Evolutionary conservation across 2,888 invertebrate species (phyloP), one percentile per base, ranked within the genome.

Genomic region (Blastobasis adustella): DNA sequence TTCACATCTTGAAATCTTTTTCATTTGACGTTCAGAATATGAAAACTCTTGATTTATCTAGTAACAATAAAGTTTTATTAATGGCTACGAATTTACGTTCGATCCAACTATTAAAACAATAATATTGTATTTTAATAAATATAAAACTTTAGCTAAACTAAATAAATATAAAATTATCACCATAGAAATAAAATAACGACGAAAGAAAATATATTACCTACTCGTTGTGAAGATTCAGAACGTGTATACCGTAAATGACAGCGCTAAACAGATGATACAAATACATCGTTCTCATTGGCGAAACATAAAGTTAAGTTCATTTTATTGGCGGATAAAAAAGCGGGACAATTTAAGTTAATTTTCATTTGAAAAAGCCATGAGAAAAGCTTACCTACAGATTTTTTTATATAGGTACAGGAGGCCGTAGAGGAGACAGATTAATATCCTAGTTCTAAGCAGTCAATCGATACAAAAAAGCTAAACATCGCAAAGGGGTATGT

Each of bases 201-300:
- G 23, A 23, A 23, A 23, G 23, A 23, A 23, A 2, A 23, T 3
- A 23, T 2, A 23, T 23, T 23, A 23, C 23, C 23, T 23, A 23
- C 23, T 3, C 3, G 23, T 23, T 23, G 3, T 23, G 3, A 23
- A 23, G 23, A 23, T 23, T 23, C 23, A 23, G 23, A 23, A 23
- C 23, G 23, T 23, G 23, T 23, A 23, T 23, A 23, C 42, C 1
- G 9, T 42, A n/a, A 5, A 23, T 60, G 62, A 66, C 75, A 72
- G 63, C 65, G 62, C 6, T 54, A 58, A 74, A 66, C 72, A 71
- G 64, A 71, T 73, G 71, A 67, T 61, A 8, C 52, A 41, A 49
- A 50, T 43, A 10, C n/a, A 10, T 47, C 5, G 23, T 47, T 54
- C 37, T 54, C 50, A 73, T 75, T 76, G 73, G 75, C 49, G 49